Evolutionary conservation across 2,888 invertebrate species (phyloP), one percentile per base, ranked within the genome.

Genomic region (Drosophila setosimentum): DNA sequence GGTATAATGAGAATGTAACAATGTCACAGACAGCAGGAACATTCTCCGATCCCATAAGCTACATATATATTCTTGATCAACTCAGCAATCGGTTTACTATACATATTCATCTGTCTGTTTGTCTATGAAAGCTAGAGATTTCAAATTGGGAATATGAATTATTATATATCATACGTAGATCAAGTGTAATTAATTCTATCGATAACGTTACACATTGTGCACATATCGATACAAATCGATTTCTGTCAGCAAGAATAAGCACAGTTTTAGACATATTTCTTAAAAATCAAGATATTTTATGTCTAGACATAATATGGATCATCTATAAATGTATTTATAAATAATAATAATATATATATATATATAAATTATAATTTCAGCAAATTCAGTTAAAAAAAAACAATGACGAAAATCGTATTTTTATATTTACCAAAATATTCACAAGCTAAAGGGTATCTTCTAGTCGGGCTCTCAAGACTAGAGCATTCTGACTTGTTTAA

Each of bases 81-180:
- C 42, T n/a, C 16, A 45, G 7, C 0, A 24, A 2, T 45, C 24
- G 4, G 2, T 24, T 0, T 4, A 2, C 0, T 2, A n/a, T n/a
- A n/a, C 7, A 24, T 24, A 24, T 2, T 45, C 4, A 45, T 24
- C 7, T 24, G 3, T 16, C 16, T 45, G 16, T 1, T 45, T 8
- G 8, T 7, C 21, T 7, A 21, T 5, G 3, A 42, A 2, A 42
- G 2, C 1, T 21, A 13, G 18, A n/a, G 10, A 10, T 1, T n/a
- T 2, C 11, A 5, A 0, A 11, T 11, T 24, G 16, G 4, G 4
- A 2, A 45, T 10, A n/a, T 4, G n/a, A n/a, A 10, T 10, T n/a
- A 18, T 18, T 1, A 10, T 35, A n/a, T 5, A 29, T 29, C 29
- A 29, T 29, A 29, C 29, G 29, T 3, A 29, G 29, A 29, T n/a